phyloP scores from a whole-genome alignment of 1,140 invertebrate genomes.

The Leptinotarsa lineolata region DNA sequence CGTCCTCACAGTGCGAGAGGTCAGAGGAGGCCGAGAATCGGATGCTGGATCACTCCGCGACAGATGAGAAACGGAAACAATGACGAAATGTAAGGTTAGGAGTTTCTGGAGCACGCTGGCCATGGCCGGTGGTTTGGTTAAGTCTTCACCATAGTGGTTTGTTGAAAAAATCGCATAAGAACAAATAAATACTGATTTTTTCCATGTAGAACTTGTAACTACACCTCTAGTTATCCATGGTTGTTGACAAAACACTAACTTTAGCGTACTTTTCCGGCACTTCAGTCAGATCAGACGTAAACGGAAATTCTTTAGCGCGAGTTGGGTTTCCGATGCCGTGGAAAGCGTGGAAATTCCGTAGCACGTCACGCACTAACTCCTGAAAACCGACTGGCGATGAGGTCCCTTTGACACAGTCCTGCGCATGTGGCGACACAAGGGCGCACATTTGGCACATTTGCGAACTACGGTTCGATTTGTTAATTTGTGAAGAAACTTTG shows the following conservation, averaged over 20 bases:
- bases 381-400: constrained; percentile 49
- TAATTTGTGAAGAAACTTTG: constrained; percentile 50
- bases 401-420: constrained; percentile 43
- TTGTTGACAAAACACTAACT: background rate
- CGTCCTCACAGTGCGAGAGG: constrained; percentile 80
- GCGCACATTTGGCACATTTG: constrained; percentile 44
- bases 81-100: background rate
- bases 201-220: background rate
- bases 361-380: constrained; percentile 30
- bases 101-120: background rate
- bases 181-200: constrained; percentile 4
- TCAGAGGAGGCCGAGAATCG: constrained; percentile 60
- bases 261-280: background rate
- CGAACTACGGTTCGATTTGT: constrained; percentile 52
- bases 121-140: background rate
- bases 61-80: background rate
- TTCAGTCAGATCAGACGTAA: background rate
- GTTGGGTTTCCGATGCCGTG: constrained; percentile 15
- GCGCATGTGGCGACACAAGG: constrained; percentile 48
- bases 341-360: constrained; percentile 35
- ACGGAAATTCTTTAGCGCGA: background rate
- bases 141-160: background rate
- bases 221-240: background rate
- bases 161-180: background rate
- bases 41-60: constrained; percentile 53